Evolutionary conservation across 2,888 invertebrate genomes (phyloP), one percentile per base, ranked within the genome.

Genomic region (Cataglyphis albicans): DNA sequence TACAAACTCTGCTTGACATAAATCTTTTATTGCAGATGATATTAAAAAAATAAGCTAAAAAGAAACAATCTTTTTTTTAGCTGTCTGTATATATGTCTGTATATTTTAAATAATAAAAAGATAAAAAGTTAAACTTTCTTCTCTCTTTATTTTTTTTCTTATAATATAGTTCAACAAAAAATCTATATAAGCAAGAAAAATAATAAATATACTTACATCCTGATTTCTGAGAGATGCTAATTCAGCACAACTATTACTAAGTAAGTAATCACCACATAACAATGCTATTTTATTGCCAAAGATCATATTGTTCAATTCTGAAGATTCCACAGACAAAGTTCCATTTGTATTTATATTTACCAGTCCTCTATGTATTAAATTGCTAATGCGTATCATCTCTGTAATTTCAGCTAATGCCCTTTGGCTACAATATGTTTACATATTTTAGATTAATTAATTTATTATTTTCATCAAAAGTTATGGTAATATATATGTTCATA

Each of bases 221-320:
- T 94, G 94, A 90, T 94, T 94, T 83, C 96, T 96, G 83, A 98
- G 95, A 87, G 96, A 97, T 57, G 99, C 98, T 83, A 99, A 95
- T 93, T 98, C 98, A 0, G 97, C 96, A 93, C 98, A 98, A 76
- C 98, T 98, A 93, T 98, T 98, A 18, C 98, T 98, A 12, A 99
- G 95, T 65, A 99, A 95, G 92, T 98, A 99, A 95, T 99, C 99
- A 0, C 98, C 99, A 92, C 98, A 98, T 10, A 99, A 96, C 52
- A 99, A 95, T 0, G 99, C 98, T 91, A 99, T 98, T 95, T 99
- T 99, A 95, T 99, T 99, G 9, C 99, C 99, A 95, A 98, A 98
- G 93, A 98, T 97, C 97, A 99, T 97, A 93, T 98, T 98, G 67
- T 96, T 96, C 67, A 95, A 95, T 74, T 96, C 96, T 52, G 96